Percentiles rank a stretch among this genome's conserved stretches.
These are phyloP conservation scores for Hydraecia micacea DNA, from an alignment of 2,888 invertebrate species.

Conservation along the genomic window DNA sequence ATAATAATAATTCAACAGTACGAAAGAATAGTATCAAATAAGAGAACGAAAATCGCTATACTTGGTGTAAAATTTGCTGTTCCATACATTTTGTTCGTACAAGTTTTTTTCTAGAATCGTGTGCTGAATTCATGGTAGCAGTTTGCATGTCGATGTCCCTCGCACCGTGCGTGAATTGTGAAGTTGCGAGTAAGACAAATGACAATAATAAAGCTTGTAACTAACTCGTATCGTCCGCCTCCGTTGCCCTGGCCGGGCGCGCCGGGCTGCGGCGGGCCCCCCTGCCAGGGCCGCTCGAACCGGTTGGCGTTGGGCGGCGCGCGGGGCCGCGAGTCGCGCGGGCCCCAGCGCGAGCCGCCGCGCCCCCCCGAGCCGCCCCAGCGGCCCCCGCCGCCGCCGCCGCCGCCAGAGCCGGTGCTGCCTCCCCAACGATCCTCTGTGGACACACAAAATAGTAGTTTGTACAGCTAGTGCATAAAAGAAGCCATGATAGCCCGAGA, in stretches of 20 bases:
- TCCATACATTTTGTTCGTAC: too few relatives aligned
- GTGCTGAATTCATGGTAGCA: too few relatives aligned
- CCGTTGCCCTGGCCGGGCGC: background rate
- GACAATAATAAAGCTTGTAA: background rate
- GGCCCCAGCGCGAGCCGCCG: slow-evolving; percentile 74
- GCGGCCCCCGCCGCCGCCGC: slow-evolving; percentile 72
- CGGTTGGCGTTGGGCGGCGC: slow-evolving; percentile 60
- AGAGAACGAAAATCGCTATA: too few relatives aligned
- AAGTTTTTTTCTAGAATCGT: too few relatives aligned
- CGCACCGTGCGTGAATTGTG: background rate
- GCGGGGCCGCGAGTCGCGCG: slow-evolving; percentile 63
- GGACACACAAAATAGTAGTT: too few relatives aligned
- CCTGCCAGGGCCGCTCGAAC: slow-evolving; percentile 70
- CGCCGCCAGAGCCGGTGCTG: slow-evolving; percentile 72
- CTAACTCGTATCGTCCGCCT: slow-evolving; percentile 48
- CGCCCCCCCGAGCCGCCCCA: slow-evolving; percentile 71
- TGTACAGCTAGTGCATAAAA: too few relatives aligned
- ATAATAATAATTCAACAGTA: too few relatives aligned
- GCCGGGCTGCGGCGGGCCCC: slow-evolving; percentile 44
- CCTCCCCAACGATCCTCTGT: slow-evolving; percentile 82
- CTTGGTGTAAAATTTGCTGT: too few relatives aligned
- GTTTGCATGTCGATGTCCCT: too few relatives aligned
- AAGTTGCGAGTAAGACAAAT: too few relatives aligned
- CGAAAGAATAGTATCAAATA: too few relatives aligned
- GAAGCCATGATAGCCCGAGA: too few relatives aligned